phyloP scores from a whole-genome alignment of 2,797 vertebrate species.

The Melanotaenia maccullochi region DNA sequence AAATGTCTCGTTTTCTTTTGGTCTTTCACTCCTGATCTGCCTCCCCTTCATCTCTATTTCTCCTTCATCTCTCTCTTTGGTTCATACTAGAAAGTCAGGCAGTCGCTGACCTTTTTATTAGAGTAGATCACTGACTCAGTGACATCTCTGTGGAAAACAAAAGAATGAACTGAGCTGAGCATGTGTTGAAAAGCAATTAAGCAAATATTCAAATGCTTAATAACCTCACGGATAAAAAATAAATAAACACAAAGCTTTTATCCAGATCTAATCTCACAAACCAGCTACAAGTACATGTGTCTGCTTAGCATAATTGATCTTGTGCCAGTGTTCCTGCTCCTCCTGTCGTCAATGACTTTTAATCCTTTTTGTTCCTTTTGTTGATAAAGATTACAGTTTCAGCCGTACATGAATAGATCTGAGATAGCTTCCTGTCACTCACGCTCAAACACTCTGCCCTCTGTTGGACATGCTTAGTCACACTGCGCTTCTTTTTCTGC shows the following conservation, averaged over 20 bases:
- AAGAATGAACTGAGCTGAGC: constrained; percentile 30
- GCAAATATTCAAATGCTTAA: constrained; percentile 43
- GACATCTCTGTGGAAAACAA: constrained; percentile 16
- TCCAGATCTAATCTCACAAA: constrained; percentile 55
- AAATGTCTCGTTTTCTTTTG: not conserved
- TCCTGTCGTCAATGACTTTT: constrained; percentile 16
- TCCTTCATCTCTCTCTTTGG: constrained; percentile 3
- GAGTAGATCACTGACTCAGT: constrained; percentile 33
- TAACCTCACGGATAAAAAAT: constrained; percentile 60
- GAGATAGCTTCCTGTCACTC: constrained; percentile 15
- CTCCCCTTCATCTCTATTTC: constrained; percentile 1
- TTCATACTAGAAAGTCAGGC: constrained; percentile 17
- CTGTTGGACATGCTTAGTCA: constrained; percentile 15
- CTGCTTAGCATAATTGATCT: constrained; percentile 59
- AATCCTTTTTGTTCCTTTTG: constrained; percentile 19
- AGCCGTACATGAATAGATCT: not conserved
- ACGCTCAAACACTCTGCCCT: constrained; percentile 5
- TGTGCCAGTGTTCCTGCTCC: constrained; percentile 46
- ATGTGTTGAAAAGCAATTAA: constrained; percentile 58
- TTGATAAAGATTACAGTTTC: constrained; percentile 24
- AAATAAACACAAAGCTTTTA: constrained; percentile 51
- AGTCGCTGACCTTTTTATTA: constrained; percentile 22
- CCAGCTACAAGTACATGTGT: constrained; percentile 45
- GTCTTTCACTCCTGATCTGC: not conserved
- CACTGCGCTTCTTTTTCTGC: constrained; percentile 1